Conservation (phyloP, 2,797 vertebrate genomes). For the Lepilemur septentrionalis region DNA sequence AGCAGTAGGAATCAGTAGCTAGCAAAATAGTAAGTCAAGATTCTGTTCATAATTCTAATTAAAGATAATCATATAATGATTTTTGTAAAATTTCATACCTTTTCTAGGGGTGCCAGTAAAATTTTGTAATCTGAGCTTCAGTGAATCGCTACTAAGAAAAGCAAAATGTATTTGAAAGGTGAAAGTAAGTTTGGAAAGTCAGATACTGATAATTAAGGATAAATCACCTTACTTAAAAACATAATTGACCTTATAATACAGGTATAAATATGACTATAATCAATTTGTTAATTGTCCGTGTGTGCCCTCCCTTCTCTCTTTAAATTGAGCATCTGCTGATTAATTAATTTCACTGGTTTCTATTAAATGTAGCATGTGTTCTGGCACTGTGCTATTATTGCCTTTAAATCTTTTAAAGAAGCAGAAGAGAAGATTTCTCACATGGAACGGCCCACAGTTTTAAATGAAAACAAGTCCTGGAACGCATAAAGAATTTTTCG, state of each 20-base stretch:
- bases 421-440: neutral
- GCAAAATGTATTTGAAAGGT: neutral
- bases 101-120: neutral
- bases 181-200: neutral
- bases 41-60: neutral
- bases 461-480: neutral
- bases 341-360: conserved; percentile 30
- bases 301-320: neutral
- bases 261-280: neutral
- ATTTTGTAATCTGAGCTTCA: neutral
- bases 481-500: neutral
- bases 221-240: conserved; percentile 16
- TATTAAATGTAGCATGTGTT: neutral
- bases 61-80: neutral
- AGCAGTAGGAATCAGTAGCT: neutral
- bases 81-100: neutral
- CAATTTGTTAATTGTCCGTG: conserved; percentile 24
- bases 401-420: conserved; percentile 7
- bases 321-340: conserved; percentile 47
- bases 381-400: neutral
- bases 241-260: conserved; percentile 27
- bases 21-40: neutral
- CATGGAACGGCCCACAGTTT: neutral
- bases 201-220: neutral
- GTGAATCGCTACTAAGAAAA: neutral